phyloP scores from a whole-genome alignment of 2,888 invertebrate genomes.

The Ceramica pisi region DNA sequence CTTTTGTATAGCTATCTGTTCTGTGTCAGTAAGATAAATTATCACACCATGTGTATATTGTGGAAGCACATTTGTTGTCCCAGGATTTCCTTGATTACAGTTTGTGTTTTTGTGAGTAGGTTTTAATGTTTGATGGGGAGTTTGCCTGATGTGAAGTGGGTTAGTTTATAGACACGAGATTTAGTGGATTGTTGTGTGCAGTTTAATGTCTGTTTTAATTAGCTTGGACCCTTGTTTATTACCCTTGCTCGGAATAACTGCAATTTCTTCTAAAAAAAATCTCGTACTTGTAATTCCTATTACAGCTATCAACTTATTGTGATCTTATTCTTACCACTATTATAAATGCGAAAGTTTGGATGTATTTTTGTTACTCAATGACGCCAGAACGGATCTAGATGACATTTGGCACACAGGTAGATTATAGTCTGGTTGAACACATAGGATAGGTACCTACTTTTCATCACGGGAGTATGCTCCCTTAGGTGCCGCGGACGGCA shows the following conservation, averaged over 20 bases:
- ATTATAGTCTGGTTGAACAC: too few relatives aligned
- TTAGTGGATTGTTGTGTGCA: conserved; percentile 15
- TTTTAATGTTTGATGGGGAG: conserved; percentile 39
- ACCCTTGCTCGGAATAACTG: neutral
- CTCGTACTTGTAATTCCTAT: too few relatives aligned
- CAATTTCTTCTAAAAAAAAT: neutral
- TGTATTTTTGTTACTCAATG: too few relatives aligned
- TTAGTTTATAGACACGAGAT: conserved; percentile 30
- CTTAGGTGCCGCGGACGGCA: too few relatives aligned
- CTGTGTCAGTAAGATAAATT: conserved; percentile 61
- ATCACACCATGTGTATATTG: conserved; percentile 44
- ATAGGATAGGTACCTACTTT: too few relatives aligned
- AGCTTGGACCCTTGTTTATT: neutral
- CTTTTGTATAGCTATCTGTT: conserved; percentile 31
- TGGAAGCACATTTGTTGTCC: conserved; percentile 42
- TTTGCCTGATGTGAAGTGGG: conserved; percentile 22
- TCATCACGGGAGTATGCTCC: too few relatives aligned
- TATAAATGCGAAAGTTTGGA: too few relatives aligned
- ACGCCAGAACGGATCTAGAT: too few relatives aligned
- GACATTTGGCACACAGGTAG: too few relatives aligned
- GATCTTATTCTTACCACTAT: too few relatives aligned
- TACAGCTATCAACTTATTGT: too few relatives aligned
- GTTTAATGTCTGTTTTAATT: conserved; percentile 36
- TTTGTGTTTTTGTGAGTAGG: conserved; percentile 45
- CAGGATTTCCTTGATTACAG: conserved; percentile 54